These are phyloP conservation scores for Plebejus melissa DNA, from an alignment of 2,888 invertebrate species.

Conservation along the genomic window DNA sequence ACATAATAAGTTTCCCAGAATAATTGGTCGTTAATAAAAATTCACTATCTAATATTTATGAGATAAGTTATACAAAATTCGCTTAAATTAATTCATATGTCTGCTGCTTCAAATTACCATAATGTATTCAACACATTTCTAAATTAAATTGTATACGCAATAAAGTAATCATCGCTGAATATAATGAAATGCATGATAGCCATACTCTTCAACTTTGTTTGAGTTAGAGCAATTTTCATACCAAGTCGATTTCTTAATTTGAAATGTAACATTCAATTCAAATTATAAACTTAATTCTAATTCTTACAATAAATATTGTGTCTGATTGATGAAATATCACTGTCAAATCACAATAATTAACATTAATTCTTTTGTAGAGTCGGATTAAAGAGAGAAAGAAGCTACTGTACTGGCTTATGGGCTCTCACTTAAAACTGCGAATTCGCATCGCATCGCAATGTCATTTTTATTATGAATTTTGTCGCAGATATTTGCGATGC, in stretches of 20 bases:
- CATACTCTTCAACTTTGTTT: not conserved
- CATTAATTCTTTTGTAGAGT: not conserved
- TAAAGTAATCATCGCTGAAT: not conserved
- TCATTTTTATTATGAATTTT: too few species aligned
- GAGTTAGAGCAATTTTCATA: not conserved
- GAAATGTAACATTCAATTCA: not conserved
- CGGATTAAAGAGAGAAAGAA: not conserved
- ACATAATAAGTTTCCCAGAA: not conserved
- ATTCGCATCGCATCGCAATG: too few species aligned
- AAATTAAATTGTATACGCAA: constrained; percentile 8
- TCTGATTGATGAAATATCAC: not conserved
- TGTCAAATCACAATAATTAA: not conserved
- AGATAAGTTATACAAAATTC: not conserved
- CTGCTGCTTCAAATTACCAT: not conserved
- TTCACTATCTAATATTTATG: not conserved
- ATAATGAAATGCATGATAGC: not conserved
- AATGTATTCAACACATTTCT: not conserved
- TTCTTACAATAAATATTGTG: not conserved
- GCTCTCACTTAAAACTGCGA: too few species aligned
- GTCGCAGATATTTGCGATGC: too few species aligned
- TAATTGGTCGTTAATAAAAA: not conserved
- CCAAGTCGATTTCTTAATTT: not conserved
- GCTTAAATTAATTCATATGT: not conserved
- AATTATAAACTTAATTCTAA: not conserved
- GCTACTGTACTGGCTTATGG: too few species aligned